Evolutionary conservation across 2,888 invertebrate genomes (phyloP), one percentile per base, ranked within the genome.

Genomic region (Caenorhabditis sp.): DNA sequence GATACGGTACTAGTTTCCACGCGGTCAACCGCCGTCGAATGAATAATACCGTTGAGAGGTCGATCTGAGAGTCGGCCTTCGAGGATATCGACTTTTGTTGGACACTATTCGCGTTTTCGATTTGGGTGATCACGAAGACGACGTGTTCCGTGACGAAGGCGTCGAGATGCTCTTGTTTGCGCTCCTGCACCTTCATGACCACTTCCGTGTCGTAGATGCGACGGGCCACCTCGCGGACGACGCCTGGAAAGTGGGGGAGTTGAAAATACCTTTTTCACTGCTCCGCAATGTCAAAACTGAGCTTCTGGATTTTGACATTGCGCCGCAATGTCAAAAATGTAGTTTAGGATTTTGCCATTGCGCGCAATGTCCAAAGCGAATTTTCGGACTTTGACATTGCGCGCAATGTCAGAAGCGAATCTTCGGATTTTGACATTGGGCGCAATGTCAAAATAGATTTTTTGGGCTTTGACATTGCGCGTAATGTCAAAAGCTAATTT

Each of bases 161-260:
- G 73, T 91, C 97, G 93, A 96, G 96, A 92, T 97, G 97, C 93
- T 95, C 95, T 92, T 96, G 96, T 79, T 93, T 93, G 1, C 96
- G 95, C 93, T 96, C 96, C 87, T 96, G 93, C 82, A 98, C 95
- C 91, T 96, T 95, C 89, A 98, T 96, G 91, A 96, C 95, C 24
- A 98, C 96, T 92, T 97, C 96, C 0, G 96, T 96, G 87, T 95
- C 95, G 92, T 97, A 98, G 35, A 98, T 94, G 92, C 96, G 96
- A 90, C 96, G 96, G 51, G 98, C 97, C 38, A 97, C 97, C 7
- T 97, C 96, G 95, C 97, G 96, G 2, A 98, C 97, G 88, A 97
- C 97, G 35, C 98, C 98, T 92, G 97, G n/a, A 68, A 38, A 24
- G 14, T 19, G n/a, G 8, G 8, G 6, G n/a, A 19, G 26, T 54